Evolutionary conservation across 2,888 invertebrate genomes (phyloP), one percentile per base, ranked within the genome.

Genomic region (Zygaena filipendulae): DNA sequence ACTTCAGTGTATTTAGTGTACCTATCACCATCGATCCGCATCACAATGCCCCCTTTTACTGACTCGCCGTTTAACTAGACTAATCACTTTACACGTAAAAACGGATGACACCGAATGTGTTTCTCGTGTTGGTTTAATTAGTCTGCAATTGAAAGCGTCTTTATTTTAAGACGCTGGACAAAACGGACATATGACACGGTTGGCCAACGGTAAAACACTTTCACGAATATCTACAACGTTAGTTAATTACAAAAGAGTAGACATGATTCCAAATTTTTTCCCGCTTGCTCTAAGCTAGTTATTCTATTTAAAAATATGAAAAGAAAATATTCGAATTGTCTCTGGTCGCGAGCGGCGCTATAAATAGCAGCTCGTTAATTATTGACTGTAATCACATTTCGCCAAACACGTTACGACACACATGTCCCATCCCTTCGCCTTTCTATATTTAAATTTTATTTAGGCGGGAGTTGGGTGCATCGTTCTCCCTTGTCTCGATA

Each of bases 51-150:
- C n/a, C 52, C 66, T 68, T 68, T 66, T 60, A 70, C 49, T 40
- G 45, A 48, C 50, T 58, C 16, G 61, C 72, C 69, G 63, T 66
- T 69, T 63, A 66, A 71, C 59, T 66, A 61, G 54, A 75, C 77
- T 77, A 79, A 79, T 77, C 79, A 75, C 63, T 72, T 69, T 63
- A 74, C 71, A 71, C 61, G 67, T 67, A 70, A 71, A 74, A 72
- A 71, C 63, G 60, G 59, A 61, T 63, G 62, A 52, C 53, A 47
- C 63, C 66, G 69, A 74, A 77, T 71, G 74, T 66, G 70, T 69
- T 74, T 70, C 72, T 77, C 77, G 72, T 79, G 77, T 75, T 61
- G 59, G 70, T 69, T 77, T 79, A 79, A 79, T 79, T 77, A 79
- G 72, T 75, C 59, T 72, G 67, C 74, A 75, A 77, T 79, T 79